A percentile compares a stretch with the other conserved stretches of the same genome.
Evolutionary conservation across 2,113 vertebrate species (phyloP).

Genomic region (Hipposideros armiger): DNA sequence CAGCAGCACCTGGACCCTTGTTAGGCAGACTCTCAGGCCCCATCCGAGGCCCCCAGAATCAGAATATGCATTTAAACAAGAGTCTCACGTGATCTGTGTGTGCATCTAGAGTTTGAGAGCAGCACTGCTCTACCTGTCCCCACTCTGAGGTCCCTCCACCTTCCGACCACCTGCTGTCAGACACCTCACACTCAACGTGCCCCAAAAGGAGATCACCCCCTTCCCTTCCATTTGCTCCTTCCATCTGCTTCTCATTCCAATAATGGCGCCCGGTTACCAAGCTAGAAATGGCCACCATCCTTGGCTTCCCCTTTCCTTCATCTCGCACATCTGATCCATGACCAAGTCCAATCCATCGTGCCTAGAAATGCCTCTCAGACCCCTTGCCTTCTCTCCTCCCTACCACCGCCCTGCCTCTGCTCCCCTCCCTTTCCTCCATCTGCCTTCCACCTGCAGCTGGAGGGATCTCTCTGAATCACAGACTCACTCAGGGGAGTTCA

Average conservation of each 20-base stretch:
- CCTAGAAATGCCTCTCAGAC: neutral
- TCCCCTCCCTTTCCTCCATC: neutral
- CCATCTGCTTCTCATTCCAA: neutral
- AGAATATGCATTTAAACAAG: neutral
- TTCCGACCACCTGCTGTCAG: neutral
- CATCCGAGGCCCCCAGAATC: no score
- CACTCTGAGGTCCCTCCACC: neutral
- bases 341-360: neutral
- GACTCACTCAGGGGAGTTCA: neutral
- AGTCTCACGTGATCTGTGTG: fast-evolving
- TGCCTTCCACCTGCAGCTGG: neutral
- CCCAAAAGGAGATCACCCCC: neutral
- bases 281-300: neutral
- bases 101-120: neutral
- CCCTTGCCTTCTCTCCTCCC: neutral
- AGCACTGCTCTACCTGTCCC: fast-evolving
- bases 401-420: no score
- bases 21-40: neutral
- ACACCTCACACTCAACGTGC: neutral
- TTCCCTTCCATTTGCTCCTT: neutral
- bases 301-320: neutral
- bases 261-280: fast-evolving
- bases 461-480: neutral
- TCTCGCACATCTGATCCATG: no score
- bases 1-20: no score